Conservation (phyloP, 2,797 vertebrate genomes). For the Pipistrellus nathusii region DNA sequence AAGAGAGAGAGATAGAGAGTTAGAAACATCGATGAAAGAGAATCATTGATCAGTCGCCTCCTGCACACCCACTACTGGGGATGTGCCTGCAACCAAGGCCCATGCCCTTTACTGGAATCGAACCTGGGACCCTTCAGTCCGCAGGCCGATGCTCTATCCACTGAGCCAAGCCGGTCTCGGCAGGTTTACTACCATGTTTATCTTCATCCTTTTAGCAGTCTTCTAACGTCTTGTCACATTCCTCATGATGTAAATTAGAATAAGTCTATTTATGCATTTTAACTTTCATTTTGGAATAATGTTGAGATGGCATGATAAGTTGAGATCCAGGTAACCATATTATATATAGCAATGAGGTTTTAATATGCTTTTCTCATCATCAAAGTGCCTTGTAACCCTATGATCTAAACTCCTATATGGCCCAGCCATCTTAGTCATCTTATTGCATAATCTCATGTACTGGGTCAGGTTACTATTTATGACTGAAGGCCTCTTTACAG, state of each 20-base stretch:
- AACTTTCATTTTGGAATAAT: slow-evolving; percentile 10
- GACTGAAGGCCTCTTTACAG: not conserved
- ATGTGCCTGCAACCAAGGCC: too few relatives aligned
- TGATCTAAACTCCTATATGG: not conserved
- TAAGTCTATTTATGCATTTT: not conserved
- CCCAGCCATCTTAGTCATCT: not conserved
- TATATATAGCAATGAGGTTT: not conserved
- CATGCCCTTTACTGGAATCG: too few relatives aligned
- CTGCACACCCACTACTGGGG: too few relatives aligned
- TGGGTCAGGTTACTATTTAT: not conserved
- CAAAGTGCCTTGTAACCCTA: not conserved
- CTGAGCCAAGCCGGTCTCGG: not conserved
- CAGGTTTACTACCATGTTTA: not conserved
- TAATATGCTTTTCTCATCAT: not conserved
- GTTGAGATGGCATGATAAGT: not conserved
- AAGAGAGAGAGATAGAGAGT: too few relatives aligned
- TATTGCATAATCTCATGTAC: not conserved
- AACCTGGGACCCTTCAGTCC: too few relatives aligned
- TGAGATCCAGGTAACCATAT: slow-evolving; percentile 14
- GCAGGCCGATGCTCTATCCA: too few relatives aligned
- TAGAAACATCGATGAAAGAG: too few relatives aligned
- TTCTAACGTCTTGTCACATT: not conserved
- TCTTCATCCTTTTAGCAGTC: not conserved
- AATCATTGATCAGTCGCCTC: too few relatives aligned
- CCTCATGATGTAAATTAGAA: not conserved